Base-by-base conservation (phyloP, 2,888 invertebrate genomes). In the Orthosia gracilis region DNA sequence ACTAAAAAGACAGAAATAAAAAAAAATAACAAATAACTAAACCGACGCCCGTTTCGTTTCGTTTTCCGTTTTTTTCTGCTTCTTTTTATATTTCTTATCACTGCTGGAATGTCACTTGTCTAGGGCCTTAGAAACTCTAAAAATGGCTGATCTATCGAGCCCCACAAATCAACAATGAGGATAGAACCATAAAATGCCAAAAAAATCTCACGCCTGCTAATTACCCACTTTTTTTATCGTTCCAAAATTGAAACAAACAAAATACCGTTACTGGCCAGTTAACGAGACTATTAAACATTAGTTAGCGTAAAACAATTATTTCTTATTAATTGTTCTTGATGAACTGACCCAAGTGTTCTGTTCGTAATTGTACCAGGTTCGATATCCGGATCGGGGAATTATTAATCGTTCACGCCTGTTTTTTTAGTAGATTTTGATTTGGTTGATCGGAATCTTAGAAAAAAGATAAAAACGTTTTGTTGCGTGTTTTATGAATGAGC, bases 371-470 rank as follows among this genome's bases (percentile, higher is more conserved):
- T 70, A 21, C 9, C 78, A 67, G 13, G 81, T 81, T 75, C 54
- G 81, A 81, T 54, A 78, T 81, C 81, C 78, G 67, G 76, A 80
- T 62, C 81, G 76, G 49, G 40, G n/a, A 40, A 81, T 81, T 78
- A 78, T 21, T 49, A 40, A 78, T 78, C 57, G 76, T 81, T 81
- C 68, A 81, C 78, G 82, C 45, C 21, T 54, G 49, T 40, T 73
- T 78, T 65, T 76, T 59, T 47, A 63, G 49, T 64, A 12, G 55
- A 58, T 54, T 69, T 72, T 73, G 64, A 63, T 79, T 64, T 67
- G 49, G 13, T 54, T 23, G 12, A 45, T 21, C 31, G 49, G 68
- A 58, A 62, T 74, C 65, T 63, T 26, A 23, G 7, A 26, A 23
- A 61, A 31, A 71, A 26, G 2, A 17, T n/a, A n/a, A 62, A 26